A percentile compares a stretch with the other conserved stretches of the same genome.
These are phyloP conservation scores for Drosophila mimetica DNA, from an alignment of 2,888 invertebrate genomes.

Conservation along the genomic window DNA sequence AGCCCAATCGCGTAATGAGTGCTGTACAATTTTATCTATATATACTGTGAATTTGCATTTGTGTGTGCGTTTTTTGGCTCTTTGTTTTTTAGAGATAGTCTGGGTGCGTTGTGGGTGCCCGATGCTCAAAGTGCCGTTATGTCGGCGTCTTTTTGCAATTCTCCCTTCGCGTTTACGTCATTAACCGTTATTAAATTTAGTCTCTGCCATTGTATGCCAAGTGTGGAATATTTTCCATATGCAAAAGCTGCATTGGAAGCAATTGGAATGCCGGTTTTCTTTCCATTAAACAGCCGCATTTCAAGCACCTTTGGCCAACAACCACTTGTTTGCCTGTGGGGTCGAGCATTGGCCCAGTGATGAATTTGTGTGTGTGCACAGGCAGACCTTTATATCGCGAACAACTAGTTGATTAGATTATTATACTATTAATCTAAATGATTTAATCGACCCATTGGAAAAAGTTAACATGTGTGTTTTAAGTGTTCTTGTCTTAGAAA, in stretches of 20 bases:
- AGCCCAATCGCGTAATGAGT: slow-evolving; percentile 28
- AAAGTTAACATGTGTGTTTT: too few species aligned
- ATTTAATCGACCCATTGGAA: too few species aligned
- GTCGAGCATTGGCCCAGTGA: slow-evolving; percentile 27
- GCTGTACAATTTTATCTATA: slow-evolving; percentile 14
- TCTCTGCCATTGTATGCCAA: slow-evolving; percentile 11
- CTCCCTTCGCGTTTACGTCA: slow-evolving; percentile 37
- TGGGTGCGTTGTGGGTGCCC: not conserved
- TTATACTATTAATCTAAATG: too few species aligned
- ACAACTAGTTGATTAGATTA: not conserved
- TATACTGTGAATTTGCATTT: not conserved
- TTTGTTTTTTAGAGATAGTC: slow-evolving; percentile 32
- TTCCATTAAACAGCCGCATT: slow-evolving; percentile 9
- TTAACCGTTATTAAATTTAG: slow-evolving; percentile 44
- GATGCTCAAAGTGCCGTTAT: slow-evolving; percentile 18
- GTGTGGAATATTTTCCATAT: slow-evolving; percentile 1
- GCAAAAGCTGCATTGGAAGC: slow-evolving; percentile 7
- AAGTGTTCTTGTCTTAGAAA: too few species aligned
- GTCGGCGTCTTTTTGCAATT: slow-evolving; percentile 22
- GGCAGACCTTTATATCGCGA: not conserved
- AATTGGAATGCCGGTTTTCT: slow-evolving; percentile 31
- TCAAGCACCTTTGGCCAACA: slow-evolving; percentile 23
- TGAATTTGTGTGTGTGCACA: slow-evolving; percentile 8
- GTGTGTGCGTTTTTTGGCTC: slow-evolving; percentile 9
- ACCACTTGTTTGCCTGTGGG: slow-evolving; percentile 47